A percentile compares a stretch with the other conserved stretches of the same genome.
Conservation (phyloP, 2,888 invertebrate genomes). For the Automeris io region DNA sequence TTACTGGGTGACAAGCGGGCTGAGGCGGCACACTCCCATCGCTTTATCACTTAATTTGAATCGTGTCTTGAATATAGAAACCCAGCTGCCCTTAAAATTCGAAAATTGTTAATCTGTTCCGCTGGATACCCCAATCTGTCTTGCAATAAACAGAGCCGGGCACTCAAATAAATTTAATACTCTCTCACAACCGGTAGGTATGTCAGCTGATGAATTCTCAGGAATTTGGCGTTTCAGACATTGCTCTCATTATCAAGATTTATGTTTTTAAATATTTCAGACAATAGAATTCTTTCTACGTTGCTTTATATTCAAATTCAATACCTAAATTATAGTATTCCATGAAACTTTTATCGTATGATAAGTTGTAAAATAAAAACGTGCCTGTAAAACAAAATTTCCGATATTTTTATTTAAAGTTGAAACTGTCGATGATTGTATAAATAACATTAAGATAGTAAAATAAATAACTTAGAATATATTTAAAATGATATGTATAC, state of each 20-base stretch:
- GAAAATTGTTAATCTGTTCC: constrained; percentile 38
- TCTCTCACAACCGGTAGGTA: constrained; percentile 17
- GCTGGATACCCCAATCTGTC: constrained; percentile 27
- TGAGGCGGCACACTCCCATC: constrained; percentile 43
- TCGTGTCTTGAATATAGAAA: constrained; percentile 60
- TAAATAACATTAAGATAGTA: neutral
- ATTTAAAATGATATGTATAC: constrained; percentile 9
- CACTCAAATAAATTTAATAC: constrained; percentile 30
- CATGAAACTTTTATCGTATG: constrained; percentile 1
- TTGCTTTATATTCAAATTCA: neutral
- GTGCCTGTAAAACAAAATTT: constrained; percentile 25
- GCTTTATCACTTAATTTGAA: constrained; percentile 72
- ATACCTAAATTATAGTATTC: neutral
- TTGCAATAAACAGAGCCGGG: constrained; percentile 24
- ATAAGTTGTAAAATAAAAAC: constrained; percentile 30
- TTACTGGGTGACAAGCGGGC: constrained; percentile 50
- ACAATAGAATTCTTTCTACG: neutral
- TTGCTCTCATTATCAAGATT: neutral
- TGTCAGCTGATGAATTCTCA: constrained; percentile 21
- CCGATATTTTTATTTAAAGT: constrained; percentile 21
- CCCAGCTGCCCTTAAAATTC: constrained; percentile 33
- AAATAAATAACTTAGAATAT: no score
- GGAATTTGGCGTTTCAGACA: constrained; percentile 15
- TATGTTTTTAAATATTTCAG: neutral
- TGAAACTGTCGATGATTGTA: neutral